These are phyloP conservation scores for Solea solea DNA, from an alignment of 2,113 vertebrate genomes.

Conservation along the genomic window DNA sequence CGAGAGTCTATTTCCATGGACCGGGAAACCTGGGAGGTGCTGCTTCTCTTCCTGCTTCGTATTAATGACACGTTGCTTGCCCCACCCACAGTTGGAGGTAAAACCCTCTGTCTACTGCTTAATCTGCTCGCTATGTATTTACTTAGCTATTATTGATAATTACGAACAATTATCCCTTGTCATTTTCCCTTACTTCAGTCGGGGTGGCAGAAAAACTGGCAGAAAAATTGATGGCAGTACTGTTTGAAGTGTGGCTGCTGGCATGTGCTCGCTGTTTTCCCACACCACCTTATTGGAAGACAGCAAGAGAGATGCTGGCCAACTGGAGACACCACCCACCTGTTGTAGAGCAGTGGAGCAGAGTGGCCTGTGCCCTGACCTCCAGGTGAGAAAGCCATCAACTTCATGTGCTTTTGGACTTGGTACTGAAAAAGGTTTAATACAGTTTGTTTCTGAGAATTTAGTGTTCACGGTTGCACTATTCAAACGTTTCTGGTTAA, in stretches of 20 bases:
- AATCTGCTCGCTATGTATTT: not conserved
- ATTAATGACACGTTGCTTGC: constrained; percentile 94
- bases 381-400: constrained; percentile 83
- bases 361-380: constrained; percentile 93
- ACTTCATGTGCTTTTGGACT: not conserved
- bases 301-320: constrained; percentile 95
- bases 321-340: constrained; percentile 97
- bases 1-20: constrained; percentile 90
- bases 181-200: constrained; percentile 75
- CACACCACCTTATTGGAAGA: constrained; percentile 97
- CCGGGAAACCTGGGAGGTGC: constrained; percentile 96
- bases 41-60: constrained; percentile 93
- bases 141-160: not conserved
- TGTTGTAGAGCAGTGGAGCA: constrained; percentile 98
- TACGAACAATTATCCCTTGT: not conserved
- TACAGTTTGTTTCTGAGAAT: not conserved
- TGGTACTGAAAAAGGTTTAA: not conserved
- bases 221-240: constrained; percentile 92
- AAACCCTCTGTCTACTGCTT: not conserved
- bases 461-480: too few relatives aligned
- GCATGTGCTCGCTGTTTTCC: constrained; percentile 94
- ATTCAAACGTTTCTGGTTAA: not conserved
- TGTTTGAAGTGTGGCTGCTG: constrained; percentile 96
- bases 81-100: constrained; percentile 92
- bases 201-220: constrained; percentile 94